phyloP scores from a whole-genome alignment of 2,888 invertebrate species.

The Theodoxus fluviatilis region DNA sequence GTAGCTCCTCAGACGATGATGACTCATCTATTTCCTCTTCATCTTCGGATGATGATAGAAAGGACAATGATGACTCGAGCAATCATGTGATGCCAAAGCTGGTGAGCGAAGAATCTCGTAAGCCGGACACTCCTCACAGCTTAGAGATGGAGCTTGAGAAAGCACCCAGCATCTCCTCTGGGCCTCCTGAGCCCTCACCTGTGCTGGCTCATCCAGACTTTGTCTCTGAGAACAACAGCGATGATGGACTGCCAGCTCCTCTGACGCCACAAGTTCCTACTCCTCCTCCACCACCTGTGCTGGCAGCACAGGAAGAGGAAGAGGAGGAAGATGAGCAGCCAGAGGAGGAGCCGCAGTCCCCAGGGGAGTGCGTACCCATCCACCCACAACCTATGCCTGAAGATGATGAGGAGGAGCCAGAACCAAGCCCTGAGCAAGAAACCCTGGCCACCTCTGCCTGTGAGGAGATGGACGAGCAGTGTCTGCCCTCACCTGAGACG shows the following conservation, averaged over 20 bases:
- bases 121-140: conserved; percentile 22
- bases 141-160: conserved; percentile 19
- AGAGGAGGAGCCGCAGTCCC: background rate
- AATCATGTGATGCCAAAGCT: too few relatives aligned
- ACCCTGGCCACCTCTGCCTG: too few relatives aligned
- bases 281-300: conserved; percentile 32
- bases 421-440: conserved; percentile 21
- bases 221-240: conserved; percentile 45
- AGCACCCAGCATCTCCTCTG: conserved; percentile 23
- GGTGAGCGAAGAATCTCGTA: too few relatives aligned
- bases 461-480: too few relatives aligned
- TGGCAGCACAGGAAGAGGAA: conserved; percentile 33
- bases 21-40: conserved; percentile 23
- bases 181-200: conserved; percentile 42
- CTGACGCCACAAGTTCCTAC: conserved; percentile 50
- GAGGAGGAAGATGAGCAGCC: conserved; percentile 25
- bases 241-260: conserved; percentile 42
- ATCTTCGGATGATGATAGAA: conserved; percentile 20
- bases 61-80: too few relatives aligned
- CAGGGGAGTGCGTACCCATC: background rate
- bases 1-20: conserved; percentile 27
- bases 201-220: conserved; percentile 42
- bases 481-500: conserved; percentile 17
- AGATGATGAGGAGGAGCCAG: background rate
- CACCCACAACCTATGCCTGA: too few relatives aligned